phyloP scores from a whole-genome alignment of 2,797 vertebrate genomes.

The Oophaga sylvatica region DNA sequence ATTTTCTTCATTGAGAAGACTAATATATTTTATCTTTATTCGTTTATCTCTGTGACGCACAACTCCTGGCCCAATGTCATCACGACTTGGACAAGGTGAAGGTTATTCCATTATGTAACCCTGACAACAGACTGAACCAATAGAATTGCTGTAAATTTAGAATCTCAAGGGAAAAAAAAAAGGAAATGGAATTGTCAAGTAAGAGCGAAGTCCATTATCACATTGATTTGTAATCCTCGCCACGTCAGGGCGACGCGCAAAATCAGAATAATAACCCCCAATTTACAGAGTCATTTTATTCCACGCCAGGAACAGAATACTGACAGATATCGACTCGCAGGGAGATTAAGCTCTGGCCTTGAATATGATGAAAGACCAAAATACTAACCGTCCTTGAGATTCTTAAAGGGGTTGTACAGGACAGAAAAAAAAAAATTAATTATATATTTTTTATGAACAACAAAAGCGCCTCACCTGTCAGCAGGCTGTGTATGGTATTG shows the following conservation, averaged over 20 bases:
- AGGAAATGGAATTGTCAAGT: slow-evolving; percentile 27
- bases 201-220: slow-evolving; percentile 27
- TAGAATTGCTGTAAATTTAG: background rate
- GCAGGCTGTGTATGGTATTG: no score
- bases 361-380: background rate
- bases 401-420: no score
- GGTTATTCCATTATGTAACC: slow-evolving; percentile 5
- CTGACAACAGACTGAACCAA: slow-evolving; percentile 10
- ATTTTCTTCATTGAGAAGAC: no score
- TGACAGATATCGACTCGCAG: background rate
- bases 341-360: background rate
- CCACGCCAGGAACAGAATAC: background rate
- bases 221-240: slow-evolving; percentile 4
- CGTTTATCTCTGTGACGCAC: background rate
- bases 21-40: background rate
- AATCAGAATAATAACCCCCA: slow-evolving; percentile 13
- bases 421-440: no score
- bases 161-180: background rate
- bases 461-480: no score
- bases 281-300: slow-evolving; percentile 11
- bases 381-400: no score
- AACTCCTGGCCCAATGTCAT: background rate
- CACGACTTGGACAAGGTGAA: background rate
- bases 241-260: slow-evolving; percentile 11
- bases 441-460: no score